Evolutionary conservation across 2,888 invertebrate species (phyloP), one percentile per base, ranked within the genome.

Genomic region (Caradrina kadenii): DNA sequence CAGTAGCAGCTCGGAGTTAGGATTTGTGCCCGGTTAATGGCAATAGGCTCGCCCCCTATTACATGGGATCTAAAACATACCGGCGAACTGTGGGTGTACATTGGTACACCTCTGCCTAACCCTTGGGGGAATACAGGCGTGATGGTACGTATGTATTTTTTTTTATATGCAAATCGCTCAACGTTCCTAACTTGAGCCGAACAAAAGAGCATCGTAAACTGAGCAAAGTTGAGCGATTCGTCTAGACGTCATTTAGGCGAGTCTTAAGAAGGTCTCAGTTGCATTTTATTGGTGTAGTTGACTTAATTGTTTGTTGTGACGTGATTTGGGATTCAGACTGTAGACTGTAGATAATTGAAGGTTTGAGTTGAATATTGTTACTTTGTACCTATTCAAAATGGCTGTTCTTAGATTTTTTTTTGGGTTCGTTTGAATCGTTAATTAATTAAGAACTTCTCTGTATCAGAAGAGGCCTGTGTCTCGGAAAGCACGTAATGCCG

Each of bases 221-320:
- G 55, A 52, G 48, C 62, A 48, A 48, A 63, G 59, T 63, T 79
- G 74, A 77, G 60, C 49, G 56, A 64, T 79, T 56, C 69, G 75
- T 79, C 85, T 72, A 82, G 79, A 83, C 80, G 52, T 54, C 60
- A 58, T 71, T 76, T 68, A 63, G 61, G 11, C 59, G 42, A 54
- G 62, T 54, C 65, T 72, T 67, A 70, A 63, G 53, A 68, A 60
- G 54, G 45, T 55, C 64, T 69, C 59, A 71, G 60, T 64, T 75
- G 72, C 66, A 71, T 58, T 71, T 61, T 75, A 69, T 63, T 73
- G 54, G 48, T 55, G 17, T 35, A 53, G 49, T 58, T 19, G 52
- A 63, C 59, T 68, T 63, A 70, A 74, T 81, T 81, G 73, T 67
- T 60, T 73, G 55, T 52, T 63, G 58, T 63, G 68, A 49, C 21